Base-by-base conservation (phyloP, 2,888 invertebrate species). In the Drosophila merina region DNA sequence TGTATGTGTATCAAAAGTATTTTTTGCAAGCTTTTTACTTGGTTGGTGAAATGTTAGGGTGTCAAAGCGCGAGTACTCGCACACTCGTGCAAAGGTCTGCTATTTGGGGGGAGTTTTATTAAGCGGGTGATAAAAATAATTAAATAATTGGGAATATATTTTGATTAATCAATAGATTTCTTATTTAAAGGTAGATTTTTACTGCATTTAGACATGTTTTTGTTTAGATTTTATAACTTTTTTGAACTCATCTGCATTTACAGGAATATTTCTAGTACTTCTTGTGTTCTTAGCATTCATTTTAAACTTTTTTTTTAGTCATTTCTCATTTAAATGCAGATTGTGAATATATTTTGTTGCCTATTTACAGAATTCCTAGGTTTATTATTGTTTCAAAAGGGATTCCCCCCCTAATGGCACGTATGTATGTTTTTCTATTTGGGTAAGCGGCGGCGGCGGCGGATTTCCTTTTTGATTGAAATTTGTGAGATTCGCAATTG, bases 21-120 rank as follows among this genome's bases (percentile, higher is more conserved):
- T 42, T 42, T 42, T 42, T 20, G 40, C 40, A 44, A 44, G 25
- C 44, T 25, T 56, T 67, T 49, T 49, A 26, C 49, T 14, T 45
- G 48, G 30, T 10, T 31, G 14, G 7, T 49, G 9, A 42, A 67
- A 67, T 66, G 66, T 49, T 67, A 66, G 66, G 55, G 66, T 64
- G 55, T 64, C 64, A 49, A 48, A 20, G 42, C 42, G 40, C 40
- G 36, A 36, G n/a, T n/a, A 36, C 36, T 36, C 10, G n/a, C 36
- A 36, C 36, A 36, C 36, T n/a, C 12, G 36, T n/a, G 1, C 36
- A 36, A 20, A 20, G 20, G 20, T 36, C 36, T 36, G 12, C 36
- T 36, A 36, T 36, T n/a, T 5, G n/a, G 36, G 36, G 36, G 12
- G 36, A 36, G 12, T 36, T 5, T 36, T n/a, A 36, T n/a, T 5